Evolutionary conservation across 2,113 vertebrate genomes (phyloP).

Genomic region (Nothoprocta pentlandii): DNA sequence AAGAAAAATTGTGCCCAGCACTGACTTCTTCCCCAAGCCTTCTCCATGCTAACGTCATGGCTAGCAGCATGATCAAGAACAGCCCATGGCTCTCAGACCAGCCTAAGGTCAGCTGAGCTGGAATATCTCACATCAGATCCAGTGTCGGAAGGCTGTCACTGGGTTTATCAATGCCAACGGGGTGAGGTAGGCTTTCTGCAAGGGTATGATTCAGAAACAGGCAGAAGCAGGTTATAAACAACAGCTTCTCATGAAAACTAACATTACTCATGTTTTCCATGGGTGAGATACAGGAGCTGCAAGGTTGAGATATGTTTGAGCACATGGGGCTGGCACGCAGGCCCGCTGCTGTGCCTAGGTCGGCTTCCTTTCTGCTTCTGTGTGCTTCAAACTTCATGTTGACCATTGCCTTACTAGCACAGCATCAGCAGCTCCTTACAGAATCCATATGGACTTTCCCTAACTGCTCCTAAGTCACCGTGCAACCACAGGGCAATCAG

Average conservation of each 20-base stretch:
- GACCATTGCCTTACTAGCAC: not conserved
- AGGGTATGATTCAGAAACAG: conserved; percentile 4
- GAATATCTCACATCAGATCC: not conserved
- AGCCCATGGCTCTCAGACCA: not conserved
- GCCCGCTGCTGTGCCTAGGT: not conserved
- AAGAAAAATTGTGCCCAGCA: not conserved
- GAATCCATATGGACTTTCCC: not conserved
- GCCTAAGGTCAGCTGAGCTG: not conserved
- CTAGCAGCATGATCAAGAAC: not conserved
- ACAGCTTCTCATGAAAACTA: conserved; percentile 5
- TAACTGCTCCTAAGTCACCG: not conserved
- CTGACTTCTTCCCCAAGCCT: not conserved
- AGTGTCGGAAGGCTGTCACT: not conserved
- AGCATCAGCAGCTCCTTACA: not conserved
- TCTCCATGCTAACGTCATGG: not conserved
- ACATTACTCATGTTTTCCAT: not conserved
- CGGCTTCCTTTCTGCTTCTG: not conserved
- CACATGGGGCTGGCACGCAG: not conserved
- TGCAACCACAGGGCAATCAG: not conserved
- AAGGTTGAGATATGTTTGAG: not conserved
- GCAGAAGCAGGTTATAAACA: not conserved
- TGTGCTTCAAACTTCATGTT: not conserved
- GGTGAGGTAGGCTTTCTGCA: not conserved
- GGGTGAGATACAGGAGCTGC: not conserved
- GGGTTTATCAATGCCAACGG: conserved; percentile 28